A percentile compares a stretch with the other conserved stretches of the same genome.
These are phyloP conservation scores for Condylura cristata DNA, from an alignment of 2,113 vertebrate species.

Conservation along the genomic window DNA sequence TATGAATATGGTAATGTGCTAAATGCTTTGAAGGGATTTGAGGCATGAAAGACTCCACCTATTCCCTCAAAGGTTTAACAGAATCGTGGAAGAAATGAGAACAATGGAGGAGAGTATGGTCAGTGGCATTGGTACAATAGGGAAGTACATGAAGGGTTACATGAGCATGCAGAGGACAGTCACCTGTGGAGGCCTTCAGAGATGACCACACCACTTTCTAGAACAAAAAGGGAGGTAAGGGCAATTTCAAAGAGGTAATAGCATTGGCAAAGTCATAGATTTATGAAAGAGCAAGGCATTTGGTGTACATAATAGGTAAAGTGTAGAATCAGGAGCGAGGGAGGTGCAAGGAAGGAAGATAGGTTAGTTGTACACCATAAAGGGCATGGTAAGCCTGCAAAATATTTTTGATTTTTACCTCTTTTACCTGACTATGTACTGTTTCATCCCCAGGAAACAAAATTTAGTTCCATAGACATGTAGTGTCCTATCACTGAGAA, in stretches of 20 bases:
- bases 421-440: neutral
- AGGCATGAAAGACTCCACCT: neutral
- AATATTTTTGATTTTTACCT: neutral
- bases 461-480: neutral
- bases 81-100: neutral
- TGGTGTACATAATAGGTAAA: neutral
- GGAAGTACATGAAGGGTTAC: neutral
- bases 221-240: neutral
- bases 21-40: slow-evolving; percentile 15
- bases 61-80: neutral
- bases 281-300: neutral
- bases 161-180: neutral
- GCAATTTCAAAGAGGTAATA: neutral
- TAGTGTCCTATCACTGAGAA: neutral
- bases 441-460: neutral
- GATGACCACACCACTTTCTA: neutral
- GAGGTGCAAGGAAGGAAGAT: neutral
- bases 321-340: neutral
- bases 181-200: neutral
- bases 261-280: neutral
- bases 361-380: neutral
- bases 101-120: neutral
- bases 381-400: neutral
- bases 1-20: neutral
- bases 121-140: neutral